Conservation (phyloP, 30 jellyfish, hydroid and myxozoan species). For the Aurelia sp. region DNA sequence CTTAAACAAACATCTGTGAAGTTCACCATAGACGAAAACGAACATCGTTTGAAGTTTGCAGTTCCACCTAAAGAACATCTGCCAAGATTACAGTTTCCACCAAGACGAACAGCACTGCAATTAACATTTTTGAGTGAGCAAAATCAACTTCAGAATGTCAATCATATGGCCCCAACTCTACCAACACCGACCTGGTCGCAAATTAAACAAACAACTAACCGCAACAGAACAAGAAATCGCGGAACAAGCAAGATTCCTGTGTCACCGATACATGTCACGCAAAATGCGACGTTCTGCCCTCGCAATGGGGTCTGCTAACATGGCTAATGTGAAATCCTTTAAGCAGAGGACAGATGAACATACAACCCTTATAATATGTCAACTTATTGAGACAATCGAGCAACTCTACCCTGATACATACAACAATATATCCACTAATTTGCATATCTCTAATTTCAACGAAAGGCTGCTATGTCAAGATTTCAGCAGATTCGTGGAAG, state of each 20-base stretch:
- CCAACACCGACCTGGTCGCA: slow-evolving; percentile 66
- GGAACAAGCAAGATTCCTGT: slow-evolving; percentile 70
- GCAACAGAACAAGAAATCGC: slow-evolving; percentile 24
- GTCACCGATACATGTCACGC: slow-evolving; percentile 75
- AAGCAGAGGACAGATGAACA: slow-evolving; percentile 64
- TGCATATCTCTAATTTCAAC: slow-evolving; percentile 62
- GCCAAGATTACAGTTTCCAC: no score
- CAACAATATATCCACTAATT: slow-evolving; percentile 32
- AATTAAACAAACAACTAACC: neutral
- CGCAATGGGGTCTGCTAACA: slow-evolving; percentile 65
- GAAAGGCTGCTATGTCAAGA: slow-evolving; percentile 70
- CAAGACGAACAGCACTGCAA: no score
- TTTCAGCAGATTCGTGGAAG: slow-evolving; percentile 67
- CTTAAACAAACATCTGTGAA: no score
- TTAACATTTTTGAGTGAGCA: no score
- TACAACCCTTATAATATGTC: slow-evolving; percentile 63
- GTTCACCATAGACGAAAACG: no score
- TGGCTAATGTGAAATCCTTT: slow-evolving; percentile 42
- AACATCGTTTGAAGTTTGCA: no score
- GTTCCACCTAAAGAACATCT: no score
- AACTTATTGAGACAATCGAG: slow-evolving; percentile 59
- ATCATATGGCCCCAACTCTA: slow-evolving; percentile 62
- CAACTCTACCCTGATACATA: slow-evolving; percentile 68
- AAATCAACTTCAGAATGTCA: slow-evolving; percentile 21
- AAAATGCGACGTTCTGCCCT: slow-evolving; percentile 70